phyloP scores from a whole-genome alignment of 2,888 invertebrate genomes.

The Diploptera punctata region DNA sequence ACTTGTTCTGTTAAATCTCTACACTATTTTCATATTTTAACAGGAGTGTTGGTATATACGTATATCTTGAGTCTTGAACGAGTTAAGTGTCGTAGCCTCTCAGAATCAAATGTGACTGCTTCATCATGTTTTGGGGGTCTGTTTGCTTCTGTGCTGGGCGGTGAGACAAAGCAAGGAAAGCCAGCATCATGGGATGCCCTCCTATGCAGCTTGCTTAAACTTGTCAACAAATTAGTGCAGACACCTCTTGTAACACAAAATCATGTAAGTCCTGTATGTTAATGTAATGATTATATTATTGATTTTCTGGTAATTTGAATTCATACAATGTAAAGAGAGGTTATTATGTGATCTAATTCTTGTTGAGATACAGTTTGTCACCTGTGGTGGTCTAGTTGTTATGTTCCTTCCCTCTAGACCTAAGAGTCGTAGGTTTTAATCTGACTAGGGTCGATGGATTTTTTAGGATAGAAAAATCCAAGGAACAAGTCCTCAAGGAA shows the following conservation, averaged over 20 bases:
- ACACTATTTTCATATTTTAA: constrained; percentile 19
- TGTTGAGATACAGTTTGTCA: too few relatives aligned
- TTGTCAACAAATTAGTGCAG: constrained; percentile 68
- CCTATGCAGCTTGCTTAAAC: constrained; percentile 72
- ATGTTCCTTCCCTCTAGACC: too few relatives aligned
- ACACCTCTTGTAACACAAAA: constrained; percentile 60
- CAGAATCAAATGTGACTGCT: constrained; percentile 54
- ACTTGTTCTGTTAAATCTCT: neutral
- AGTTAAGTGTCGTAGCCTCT: constrained; percentile 62
- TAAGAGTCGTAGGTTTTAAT: too few relatives aligned
- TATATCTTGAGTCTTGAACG: constrained; percentile 63
- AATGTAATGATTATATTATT: too few relatives aligned
- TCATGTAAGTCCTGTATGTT: constrained; percentile 55
- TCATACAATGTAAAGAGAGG: too few relatives aligned
- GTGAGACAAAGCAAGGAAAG: constrained; percentile 67
- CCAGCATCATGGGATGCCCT: constrained; percentile 75
- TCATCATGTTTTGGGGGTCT: constrained; percentile 71
- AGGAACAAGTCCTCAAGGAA: too few relatives aligned
- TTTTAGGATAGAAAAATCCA: too few relatives aligned
- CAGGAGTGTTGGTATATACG: constrained; percentile 60
- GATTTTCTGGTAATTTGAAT: too few relatives aligned
- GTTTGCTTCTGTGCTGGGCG: constrained; percentile 75
- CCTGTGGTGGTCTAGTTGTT: too few relatives aligned
- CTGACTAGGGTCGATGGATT: too few relatives aligned
- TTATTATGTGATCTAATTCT: too few relatives aligned